phyloP scores from a whole-genome alignment of 1,140 invertebrate genomes.

The Drosophila simulans region DNA sequence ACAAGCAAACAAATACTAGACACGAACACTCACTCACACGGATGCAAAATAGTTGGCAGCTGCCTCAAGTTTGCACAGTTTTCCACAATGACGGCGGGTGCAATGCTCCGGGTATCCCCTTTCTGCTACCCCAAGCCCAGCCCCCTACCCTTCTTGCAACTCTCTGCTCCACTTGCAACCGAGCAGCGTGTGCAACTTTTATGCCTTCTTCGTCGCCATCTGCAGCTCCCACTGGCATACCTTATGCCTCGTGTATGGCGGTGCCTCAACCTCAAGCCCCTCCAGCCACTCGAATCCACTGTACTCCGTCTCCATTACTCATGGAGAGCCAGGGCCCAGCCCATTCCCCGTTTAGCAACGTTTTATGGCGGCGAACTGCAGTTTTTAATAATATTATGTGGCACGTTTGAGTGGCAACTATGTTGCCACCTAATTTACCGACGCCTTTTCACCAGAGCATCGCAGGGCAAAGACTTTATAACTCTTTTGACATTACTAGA shows the following conservation, averaged over 20 bases:
- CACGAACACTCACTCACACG: conserved; percentile 43
- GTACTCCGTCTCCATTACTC: conserved; percentile 1
- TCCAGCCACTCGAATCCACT: not conserved
- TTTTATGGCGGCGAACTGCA: conserved; percentile 38
- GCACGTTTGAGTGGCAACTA: conserved; percentile 70
- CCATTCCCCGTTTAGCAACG: conserved; percentile 30
- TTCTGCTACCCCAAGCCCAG: not conserved
- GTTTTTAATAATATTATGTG: conserved; percentile 78
- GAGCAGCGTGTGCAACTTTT: conserved; percentile 76
- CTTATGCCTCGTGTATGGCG: not conserved
- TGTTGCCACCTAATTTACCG: conserved; percentile 47
- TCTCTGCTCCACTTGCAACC: conserved; percentile 67
- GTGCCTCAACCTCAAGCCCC: conserved; percentile 3
- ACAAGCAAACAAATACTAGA: conserved; percentile 24
- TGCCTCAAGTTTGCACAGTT: conserved; percentile 55
- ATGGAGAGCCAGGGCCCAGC: not conserved
- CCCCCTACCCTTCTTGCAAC: not conserved
- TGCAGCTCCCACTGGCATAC: conserved; percentile 28
- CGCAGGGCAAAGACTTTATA: not conserved
- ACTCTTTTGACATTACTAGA: not conserved
- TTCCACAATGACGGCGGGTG: conserved; percentile 56
- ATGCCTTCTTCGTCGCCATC: conserved; percentile 61
- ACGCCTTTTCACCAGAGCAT: conserved; percentile 9
- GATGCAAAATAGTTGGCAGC: conserved; percentile 79
- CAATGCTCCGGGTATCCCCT: conserved; percentile 27